A percentile compares a stretch with the other conserved stretches of the same genome.
phyloP scores from a whole-genome alignment of 2,113 vertebrate species.

The Pardalotus punctatus region DNA sequence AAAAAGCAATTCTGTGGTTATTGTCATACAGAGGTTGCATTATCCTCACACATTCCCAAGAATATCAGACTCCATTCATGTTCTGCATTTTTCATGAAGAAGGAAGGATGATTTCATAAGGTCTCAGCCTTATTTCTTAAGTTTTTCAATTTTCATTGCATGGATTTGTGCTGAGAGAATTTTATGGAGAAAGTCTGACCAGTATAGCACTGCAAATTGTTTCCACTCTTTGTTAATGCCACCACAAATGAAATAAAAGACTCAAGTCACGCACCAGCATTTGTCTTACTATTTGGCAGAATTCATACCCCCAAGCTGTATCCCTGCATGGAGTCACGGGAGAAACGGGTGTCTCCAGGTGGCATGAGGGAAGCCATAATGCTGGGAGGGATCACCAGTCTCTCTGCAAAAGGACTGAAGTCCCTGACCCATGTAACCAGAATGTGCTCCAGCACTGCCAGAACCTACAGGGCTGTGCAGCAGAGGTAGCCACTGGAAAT shows the following conservation, averaged over 20 bases:
- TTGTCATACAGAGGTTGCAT: rapidly evolving
- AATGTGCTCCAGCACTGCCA: background rate
- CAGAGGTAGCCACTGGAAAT: background rate
- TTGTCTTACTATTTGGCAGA: background rate
- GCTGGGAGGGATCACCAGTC: background rate
- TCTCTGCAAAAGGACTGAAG: background rate
- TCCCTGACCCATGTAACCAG: too few species aligned
- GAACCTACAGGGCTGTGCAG: rapidly evolving
- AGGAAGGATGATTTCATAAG: background rate
- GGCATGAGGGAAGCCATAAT: rapidly evolving
- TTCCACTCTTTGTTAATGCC: background rate
- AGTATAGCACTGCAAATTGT: background rate
- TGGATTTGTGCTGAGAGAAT: background rate
- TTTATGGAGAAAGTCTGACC: background rate
- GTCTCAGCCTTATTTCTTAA: background rate
- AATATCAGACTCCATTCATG: background rate
- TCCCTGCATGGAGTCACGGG: rapidly evolving
- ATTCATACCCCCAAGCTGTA: background rate
- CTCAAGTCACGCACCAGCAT: background rate
- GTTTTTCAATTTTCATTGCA: background rate
- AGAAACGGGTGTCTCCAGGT: rapidly evolving
- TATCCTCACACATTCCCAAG: background rate
- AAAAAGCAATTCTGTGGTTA: background rate
- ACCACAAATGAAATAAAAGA: background rate
- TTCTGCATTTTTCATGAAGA: background rate